Evolutionary conservation across 1,140 invertebrate species (phyloP), one percentile per base, ranked within the genome.

Genomic region (Drosophila jambulina): DNA sequence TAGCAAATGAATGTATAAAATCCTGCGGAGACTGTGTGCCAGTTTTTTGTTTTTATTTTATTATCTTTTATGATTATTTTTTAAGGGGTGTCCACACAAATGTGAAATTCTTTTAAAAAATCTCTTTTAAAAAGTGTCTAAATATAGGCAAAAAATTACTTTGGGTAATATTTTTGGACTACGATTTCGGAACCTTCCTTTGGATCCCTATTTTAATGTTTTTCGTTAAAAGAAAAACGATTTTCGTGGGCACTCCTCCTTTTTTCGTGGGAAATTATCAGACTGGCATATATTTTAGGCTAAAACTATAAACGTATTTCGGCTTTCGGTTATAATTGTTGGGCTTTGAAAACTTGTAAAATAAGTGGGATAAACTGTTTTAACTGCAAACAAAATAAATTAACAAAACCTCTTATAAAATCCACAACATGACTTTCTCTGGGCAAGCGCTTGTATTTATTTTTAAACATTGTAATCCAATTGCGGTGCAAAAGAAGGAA

Each of bases 251-350:
- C 53, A 56, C 53, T 23, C 34, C 21, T 19, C 7, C 1, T 42
- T 36, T 77, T 57, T 61, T 67, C 34, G 40, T 48, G 71, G 71
- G 68, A 49, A 43, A 78, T 36, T 75, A 74, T 71, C 67, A 76
- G 56, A 83, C 80, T 82, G 80, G 80, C 65, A 75, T 56, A 75
- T 56, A 38, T 70, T 75, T 82, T 82, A 87, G 75, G 77, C 53
- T 71, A 64, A 56, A 56, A 25, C 9, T 56, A 25, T 54, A 38
- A 62, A 63, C 45, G 51, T 68, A 68, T 68, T 75, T 75, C 60
- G 79, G 83, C 74, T 46, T 56, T 85, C 80, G 79, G 83, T 87
- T 87, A 71, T 68, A 38, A 86, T 86, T 86, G 82, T 86, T 86
- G 83, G 82, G 75, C 79, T 87, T 82, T 76, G 51, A 82, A 80